Evolutionary conservation across 2,888 invertebrate genomes (phyloP).

Genomic region (Metacarcinus magister): DNA sequence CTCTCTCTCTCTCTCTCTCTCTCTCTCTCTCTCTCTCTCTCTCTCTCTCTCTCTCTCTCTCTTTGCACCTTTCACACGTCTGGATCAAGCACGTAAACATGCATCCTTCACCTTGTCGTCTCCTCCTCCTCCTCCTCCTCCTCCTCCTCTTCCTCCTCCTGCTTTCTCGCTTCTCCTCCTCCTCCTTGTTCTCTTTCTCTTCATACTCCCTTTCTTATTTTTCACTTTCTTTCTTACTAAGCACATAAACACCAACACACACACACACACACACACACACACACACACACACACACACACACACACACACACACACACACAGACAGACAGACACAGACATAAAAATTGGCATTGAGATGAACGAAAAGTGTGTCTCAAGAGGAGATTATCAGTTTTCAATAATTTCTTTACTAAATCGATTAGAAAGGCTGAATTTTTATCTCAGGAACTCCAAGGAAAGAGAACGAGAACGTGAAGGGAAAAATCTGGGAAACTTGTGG

Average conservation of each 20-base stretch:
- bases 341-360: neutral
- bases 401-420: neutral
- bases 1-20: neutral
- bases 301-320: neutral
- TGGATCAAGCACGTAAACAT: neutral
- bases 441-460: too few relatives aligned
- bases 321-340: neutral
- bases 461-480: neutral
- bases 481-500: neutral
- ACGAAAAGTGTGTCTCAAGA: conserved; percentile 1
- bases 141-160: neutral
- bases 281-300: conserved; percentile 34
- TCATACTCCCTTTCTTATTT: neutral
- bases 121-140: neutral
- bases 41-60: conserved; percentile 63
- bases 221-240: neutral
- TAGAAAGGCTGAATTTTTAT: neutral
- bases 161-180: neutral
- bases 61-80: neutral
- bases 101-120: neutral
- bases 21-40: conserved; percentile 17
- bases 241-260: too few relatives aligned
- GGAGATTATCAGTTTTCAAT: neutral
- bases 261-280: neutral
- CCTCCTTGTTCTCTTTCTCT: neutral